These are phyloP conservation scores for Nesidiocoris tenuis DNA, from an alignment of 2,888 invertebrate species.

Conservation along the genomic window DNA sequence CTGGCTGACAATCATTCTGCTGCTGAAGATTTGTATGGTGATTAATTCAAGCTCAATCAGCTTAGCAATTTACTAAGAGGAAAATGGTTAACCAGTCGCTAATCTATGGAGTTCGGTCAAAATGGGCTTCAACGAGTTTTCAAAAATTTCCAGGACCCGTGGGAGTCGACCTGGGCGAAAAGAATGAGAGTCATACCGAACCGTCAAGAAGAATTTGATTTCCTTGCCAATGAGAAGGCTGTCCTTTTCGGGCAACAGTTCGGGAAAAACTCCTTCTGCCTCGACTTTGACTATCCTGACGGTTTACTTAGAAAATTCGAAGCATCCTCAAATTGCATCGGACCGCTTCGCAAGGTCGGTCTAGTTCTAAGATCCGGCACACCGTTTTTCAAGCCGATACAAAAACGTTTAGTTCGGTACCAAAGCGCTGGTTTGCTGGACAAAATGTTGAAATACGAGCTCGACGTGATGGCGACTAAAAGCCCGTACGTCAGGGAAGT, in stretches of 20 bases:
- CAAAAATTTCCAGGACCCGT: constrained; percentile 35
- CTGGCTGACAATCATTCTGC: no score
- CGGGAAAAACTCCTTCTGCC: constrained; percentile 12
- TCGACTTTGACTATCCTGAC: constrained; percentile 22
- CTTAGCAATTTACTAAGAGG: no score
- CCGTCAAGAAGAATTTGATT: constrained; percentile 4
- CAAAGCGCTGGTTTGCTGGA: constrained; percentile 19
- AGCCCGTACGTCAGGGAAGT: constrained; percentile 25
- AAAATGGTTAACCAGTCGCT: no score
- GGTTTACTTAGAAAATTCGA: constrained; percentile 32
- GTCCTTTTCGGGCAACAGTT: constrained; percentile 32
- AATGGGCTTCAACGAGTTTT: no score
- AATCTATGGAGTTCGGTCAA: no score
- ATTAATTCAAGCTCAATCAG: no score
- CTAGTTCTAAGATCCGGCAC: constrained; percentile 11
- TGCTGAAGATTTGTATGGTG: no score
- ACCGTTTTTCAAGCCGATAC: constrained; percentile 27
- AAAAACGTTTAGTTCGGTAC: constrained; percentile 9
- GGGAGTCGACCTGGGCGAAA: constrained; percentile 24
- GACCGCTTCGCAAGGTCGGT: not conserved
- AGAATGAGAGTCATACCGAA: constrained; percentile 5
- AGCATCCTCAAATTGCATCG: constrained; percentile 10
- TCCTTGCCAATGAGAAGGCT: constrained; percentile 1
- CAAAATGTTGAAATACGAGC: constrained; percentile 10
- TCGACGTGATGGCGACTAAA: constrained; percentile 1